Evolutionary conservation across 2,797 vertebrate genomes (phyloP).

Genomic region (Diplodus puntazzo): DNA sequence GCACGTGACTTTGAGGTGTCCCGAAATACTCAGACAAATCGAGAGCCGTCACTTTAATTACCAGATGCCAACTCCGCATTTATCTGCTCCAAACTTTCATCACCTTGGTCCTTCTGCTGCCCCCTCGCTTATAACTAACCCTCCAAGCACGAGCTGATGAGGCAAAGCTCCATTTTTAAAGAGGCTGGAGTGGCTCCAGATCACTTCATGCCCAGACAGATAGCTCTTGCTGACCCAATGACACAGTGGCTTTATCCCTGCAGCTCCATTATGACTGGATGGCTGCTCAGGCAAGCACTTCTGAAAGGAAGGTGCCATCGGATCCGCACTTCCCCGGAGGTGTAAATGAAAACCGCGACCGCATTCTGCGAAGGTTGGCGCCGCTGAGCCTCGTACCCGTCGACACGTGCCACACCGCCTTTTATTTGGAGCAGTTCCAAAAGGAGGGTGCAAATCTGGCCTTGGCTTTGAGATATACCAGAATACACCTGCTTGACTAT

Average conservation of each 20-base stretch:
- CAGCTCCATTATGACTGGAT: constrained; percentile 37
- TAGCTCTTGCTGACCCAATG: constrained; percentile 71
- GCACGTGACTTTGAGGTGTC: constrained; percentile 69
- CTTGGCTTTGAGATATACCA: constrained; percentile 50
- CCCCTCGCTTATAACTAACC: constrained; percentile 32
- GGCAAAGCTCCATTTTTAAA: constrained; percentile 65
- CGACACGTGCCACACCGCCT: constrained; percentile 48
- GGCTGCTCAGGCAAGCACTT: constrained; percentile 45
- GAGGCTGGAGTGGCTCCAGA: constrained; percentile 67
- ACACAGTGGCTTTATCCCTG: constrained; percentile 61
- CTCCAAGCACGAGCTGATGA: constrained; percentile 40
- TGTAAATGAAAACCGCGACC: constrained; percentile 62
- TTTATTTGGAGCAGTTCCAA: constrained; percentile 61
- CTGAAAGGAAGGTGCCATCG: constrained; percentile 52
- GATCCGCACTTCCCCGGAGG: constrained; percentile 56
- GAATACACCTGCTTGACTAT: constrained; percentile 61
- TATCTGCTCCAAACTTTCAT: constrained; percentile 67
- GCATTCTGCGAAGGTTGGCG: constrained; percentile 59
- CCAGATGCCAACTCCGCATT: constrained; percentile 56
- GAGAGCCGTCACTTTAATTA: constrained; percentile 63
- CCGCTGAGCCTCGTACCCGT: constrained; percentile 16
- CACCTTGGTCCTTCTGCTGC: constrained; percentile 40
- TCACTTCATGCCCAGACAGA: constrained; percentile 63
- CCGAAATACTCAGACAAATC: constrained; percentile 76
- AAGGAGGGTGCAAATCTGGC: constrained; percentile 59